Evolutionary conservation across 35 echinoderm and acorn worm species (phyloP).

Genomic region (Apostichopus parvimensis): DNA sequence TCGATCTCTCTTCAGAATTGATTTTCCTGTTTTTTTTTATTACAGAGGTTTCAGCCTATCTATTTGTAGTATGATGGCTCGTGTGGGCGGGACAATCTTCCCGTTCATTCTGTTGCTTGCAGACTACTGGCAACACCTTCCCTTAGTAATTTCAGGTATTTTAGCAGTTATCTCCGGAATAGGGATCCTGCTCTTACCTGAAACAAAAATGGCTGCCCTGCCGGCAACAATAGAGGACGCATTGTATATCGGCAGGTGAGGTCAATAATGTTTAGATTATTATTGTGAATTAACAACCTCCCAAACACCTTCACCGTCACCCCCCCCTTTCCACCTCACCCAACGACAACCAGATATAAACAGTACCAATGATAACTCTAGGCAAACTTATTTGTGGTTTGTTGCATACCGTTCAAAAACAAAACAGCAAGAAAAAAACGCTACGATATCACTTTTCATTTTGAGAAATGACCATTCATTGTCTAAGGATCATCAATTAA

Average conservation of each 20-base stretch:
- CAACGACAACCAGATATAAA: too few species aligned
- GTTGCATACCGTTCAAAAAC: too few species aligned
- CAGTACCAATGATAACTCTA: too few species aligned
- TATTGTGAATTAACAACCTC: background rate
- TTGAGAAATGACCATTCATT: too few species aligned
- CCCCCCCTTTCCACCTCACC: background rate
- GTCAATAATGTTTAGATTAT: background rate
- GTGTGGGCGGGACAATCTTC: constrained; percentile 18
- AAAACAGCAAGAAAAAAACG: too few species aligned
- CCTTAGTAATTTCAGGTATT: constrained; percentile 1
- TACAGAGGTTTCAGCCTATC: constrained; percentile 6
- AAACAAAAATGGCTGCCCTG: background rate
- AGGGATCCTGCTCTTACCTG: constrained; percentile 13
- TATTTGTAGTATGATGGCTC: background rate
- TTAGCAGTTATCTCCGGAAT: background rate
- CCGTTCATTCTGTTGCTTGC: constrained; percentile 17
- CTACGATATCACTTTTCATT: too few species aligned
- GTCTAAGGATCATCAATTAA: too few species aligned
- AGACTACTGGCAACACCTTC: background rate
- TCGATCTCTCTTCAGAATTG: too few species aligned
- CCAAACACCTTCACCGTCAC: too few species aligned
- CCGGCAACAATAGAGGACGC: constrained; percentile 15
- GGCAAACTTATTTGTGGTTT: too few species aligned
- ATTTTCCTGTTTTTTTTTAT: background rate
- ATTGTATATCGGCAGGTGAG: constrained; percentile 10